Conservation (phyloP, 2,797 vertebrate species). For the Eulemur rubriventer region DNA sequence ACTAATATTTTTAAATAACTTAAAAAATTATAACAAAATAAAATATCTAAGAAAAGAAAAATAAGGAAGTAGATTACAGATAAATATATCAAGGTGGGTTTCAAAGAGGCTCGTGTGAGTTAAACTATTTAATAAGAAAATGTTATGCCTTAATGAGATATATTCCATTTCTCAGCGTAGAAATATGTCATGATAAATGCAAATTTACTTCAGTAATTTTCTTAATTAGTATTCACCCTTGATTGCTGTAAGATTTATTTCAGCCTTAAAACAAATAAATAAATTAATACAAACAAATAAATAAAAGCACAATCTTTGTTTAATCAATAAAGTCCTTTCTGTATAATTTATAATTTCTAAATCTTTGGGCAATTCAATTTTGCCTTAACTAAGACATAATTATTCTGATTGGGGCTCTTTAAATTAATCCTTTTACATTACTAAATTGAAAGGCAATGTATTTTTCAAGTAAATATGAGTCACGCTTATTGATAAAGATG, state of each 20-base stretch:
- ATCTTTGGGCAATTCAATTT: slow-evolving; percentile 32
- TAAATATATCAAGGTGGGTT: background rate
- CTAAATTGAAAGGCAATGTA: slow-evolving; percentile 18
- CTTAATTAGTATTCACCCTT: background rate
- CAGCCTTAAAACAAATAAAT: background rate
- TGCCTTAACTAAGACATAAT: background rate
- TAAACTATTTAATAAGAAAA: slow-evolving; percentile 10
- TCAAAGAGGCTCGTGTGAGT: background rate
- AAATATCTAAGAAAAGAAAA: background rate
- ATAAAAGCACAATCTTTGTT: background rate
- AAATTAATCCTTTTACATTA: background rate
- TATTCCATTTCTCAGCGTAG: background rate
- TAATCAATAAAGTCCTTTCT: slow-evolving; percentile 24
- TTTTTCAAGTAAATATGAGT: slow-evolving; percentile 28
- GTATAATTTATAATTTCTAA: slow-evolving; percentile 41
- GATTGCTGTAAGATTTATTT: background rate
- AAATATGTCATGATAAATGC: background rate
- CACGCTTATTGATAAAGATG: background rate
- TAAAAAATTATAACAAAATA: background rate
- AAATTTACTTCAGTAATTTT: background rate
- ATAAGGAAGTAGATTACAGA: background rate
- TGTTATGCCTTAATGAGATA: background rate
- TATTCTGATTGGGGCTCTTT: background rate
- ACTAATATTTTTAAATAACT: background rate
- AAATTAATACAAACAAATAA: background rate